Base-by-base conservation (phyloP, 2,797 vertebrate genomes). In the Aphelocoma californica region DNA sequence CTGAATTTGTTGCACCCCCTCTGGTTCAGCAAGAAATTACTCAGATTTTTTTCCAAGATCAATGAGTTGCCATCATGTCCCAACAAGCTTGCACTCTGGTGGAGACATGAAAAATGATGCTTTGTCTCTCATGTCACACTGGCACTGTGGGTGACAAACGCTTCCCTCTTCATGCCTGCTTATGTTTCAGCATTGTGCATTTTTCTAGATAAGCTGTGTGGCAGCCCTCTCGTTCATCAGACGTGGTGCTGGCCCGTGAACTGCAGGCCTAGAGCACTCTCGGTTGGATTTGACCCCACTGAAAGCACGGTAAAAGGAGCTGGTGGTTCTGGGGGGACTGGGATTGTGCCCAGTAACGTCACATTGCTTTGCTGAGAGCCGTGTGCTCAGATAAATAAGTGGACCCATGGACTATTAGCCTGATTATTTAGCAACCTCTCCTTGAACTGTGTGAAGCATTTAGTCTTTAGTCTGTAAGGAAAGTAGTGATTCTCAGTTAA, bases 191-290 rank as follows among this genome's bases (percentile, higher is more conserved):
- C 24, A 4, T 61, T 57, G 70, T 92, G 94, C 66, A 36, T 77
- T 94, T 93, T 70, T 95, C 77, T 79, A 44, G 79, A 81, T 97
- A 96, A 90, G 86, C 83, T 72, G 61, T 23, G 47, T 91, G 77
- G 45, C 18, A 12, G 70, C 66, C 60, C 40, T 91, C 75, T 88
- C 32, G 0, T 97, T 96, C 75, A 92, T 97, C 95, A 96, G 25
- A 69, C 1, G 3, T 81, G 54, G 65, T 84, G 73, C 92, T 89
- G 80, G 91, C 81, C 90, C 78, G 9, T 51, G 77, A 90, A 21
- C 81, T 50, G 44, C 70, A 50, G 56, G 65, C 92, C 74, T 47
- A 23, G 80, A 88, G 93, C 84, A 9, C n/a, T 53, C 50, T 65
- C 9, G 4, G 29, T 32, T 84, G 9, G 24, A 18, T 70, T 50